Percentiles rank a stretch among this genome's conserved stretches.
Conservation (phyloP, 1,140 invertebrate genomes). For the Phocides pigmalion region DNA sequence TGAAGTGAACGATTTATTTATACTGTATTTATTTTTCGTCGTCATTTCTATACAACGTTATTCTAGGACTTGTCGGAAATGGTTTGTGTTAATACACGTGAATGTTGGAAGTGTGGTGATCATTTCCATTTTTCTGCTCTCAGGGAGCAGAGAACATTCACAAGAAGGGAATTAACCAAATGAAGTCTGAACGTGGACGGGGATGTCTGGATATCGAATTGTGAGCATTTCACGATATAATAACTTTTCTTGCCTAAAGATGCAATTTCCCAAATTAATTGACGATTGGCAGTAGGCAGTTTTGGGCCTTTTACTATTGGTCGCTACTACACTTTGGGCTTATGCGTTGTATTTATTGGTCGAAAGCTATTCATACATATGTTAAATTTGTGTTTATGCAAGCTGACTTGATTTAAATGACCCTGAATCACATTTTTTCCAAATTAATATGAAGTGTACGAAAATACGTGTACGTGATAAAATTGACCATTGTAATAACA, state of each 20-base stretch:
- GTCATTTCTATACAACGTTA: too few relatives aligned
- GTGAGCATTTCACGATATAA: slow-evolving; percentile 16
- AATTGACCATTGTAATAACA: too few relatives aligned
- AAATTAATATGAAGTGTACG: too few relatives aligned
- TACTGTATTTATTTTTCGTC: neutral
- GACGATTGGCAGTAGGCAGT: neutral
- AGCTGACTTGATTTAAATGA: too few relatives aligned
- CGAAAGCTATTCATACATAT: too few relatives aligned
- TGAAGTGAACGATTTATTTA: too few relatives aligned
- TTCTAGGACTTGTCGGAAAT: neutral
- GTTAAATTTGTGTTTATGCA: too few relatives aligned
- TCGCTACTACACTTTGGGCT: neutral
- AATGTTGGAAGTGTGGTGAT: neutral
- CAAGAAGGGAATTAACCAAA: neutral
- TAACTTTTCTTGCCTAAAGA: slow-evolving; percentile 1
- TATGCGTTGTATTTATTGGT: neutral
- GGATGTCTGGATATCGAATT: slow-evolving; percentile 24
- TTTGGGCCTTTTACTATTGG: neutral
- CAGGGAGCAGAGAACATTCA: slow-evolving; percentile 5
- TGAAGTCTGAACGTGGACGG: slow-evolving; percentile 14
- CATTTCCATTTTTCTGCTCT: slow-evolving; percentile 14
- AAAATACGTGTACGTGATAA: too few relatives aligned
- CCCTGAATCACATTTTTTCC: too few relatives aligned
- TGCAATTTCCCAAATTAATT: neutral
- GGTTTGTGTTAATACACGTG: neutral